These are phyloP conservation scores for Origma solitaria DNA, from an alignment of 2,113 vertebrate genomes.

Conservation along the genomic window DNA sequence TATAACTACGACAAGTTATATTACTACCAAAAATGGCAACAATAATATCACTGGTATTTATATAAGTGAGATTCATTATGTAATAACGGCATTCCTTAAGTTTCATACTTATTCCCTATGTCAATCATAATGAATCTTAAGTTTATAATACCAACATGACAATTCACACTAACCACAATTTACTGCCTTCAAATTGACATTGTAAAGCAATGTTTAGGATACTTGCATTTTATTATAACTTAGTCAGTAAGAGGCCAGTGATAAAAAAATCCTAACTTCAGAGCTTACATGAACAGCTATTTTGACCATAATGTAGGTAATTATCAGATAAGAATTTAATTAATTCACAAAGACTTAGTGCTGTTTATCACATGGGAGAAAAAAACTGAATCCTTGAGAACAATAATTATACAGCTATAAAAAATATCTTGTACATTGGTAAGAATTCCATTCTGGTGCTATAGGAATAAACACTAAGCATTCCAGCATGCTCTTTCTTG, in stretches of 20 bases:
- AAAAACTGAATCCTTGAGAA: not conserved
- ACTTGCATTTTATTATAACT: not conserved
- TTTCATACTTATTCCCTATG: not conserved
- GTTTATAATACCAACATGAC: not conserved
- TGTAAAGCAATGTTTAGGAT: not conserved
- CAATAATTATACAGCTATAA: not conserved
- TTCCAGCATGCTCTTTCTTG: not conserved
- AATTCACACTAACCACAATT: not conserved
- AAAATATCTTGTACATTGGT: not conserved
- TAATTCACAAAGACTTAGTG: not conserved
- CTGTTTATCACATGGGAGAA: not conserved
- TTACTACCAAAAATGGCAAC: not conserved
- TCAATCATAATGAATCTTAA: not conserved
- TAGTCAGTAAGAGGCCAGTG: not conserved
- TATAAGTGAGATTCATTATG: not conserved
- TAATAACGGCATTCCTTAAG: not conserved
- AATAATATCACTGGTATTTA: not conserved
- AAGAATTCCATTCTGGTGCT: not conserved
- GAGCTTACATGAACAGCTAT: not conserved
- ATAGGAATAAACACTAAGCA: not conserved
- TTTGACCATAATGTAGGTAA: not conserved
- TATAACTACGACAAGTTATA: not conserved
- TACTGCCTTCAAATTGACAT: not conserved
- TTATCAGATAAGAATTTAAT: constrained; percentile 26
- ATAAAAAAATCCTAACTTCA: not conserved